Conservation (phyloP, 2,888 invertebrate genomes). For the Mimumesa dahlbomi region DNA sequence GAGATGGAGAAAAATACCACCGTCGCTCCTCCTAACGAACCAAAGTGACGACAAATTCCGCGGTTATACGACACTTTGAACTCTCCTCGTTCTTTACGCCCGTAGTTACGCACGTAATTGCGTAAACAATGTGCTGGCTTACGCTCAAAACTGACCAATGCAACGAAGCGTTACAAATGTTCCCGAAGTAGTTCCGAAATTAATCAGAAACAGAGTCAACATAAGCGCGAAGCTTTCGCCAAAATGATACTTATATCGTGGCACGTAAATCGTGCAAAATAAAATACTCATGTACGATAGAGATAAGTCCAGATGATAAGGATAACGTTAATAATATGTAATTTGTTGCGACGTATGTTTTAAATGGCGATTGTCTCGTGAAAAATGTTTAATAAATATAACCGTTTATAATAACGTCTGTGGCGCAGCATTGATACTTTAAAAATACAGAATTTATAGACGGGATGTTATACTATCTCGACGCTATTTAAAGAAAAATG, state of each 20-base stretch:
- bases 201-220: not conserved
- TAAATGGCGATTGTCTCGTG: too few relatives aligned
- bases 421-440: not conserved
- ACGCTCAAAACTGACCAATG: slow-evolving; percentile 29
- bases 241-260: not conserved
- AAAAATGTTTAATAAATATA: slow-evolving; percentile 1
- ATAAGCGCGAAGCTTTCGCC: not conserved
- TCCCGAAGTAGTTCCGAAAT: slow-evolving; percentile 19
- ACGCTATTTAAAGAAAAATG: slow-evolving; percentile 17
- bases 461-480: slow-evolving; percentile 9
- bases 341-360: slow-evolving; percentile 19
- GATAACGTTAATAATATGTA: not conserved
- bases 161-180: slow-evolving; percentile 4
- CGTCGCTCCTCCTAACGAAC: slow-evolving; percentile 18
- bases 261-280: not conserved
- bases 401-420: not conserved
- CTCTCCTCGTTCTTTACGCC: too few relatives aligned
- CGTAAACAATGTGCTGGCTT: slow-evolving; percentile 50
- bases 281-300: not conserved
- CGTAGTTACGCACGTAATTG: slow-evolving; percentile 42
- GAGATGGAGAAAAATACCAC: not conserved
- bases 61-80: slow-evolving; percentile 53
- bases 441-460: slow-evolving; percentile 11
- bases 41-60: slow-evolving; percentile 52
- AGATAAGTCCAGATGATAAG: slow-evolving; percentile 9